Evolutionary conservation across 2,888 invertebrate genomes (phyloP), one percentile per base, ranked within the genome.

Genomic region (Drosophila limbata): DNA sequence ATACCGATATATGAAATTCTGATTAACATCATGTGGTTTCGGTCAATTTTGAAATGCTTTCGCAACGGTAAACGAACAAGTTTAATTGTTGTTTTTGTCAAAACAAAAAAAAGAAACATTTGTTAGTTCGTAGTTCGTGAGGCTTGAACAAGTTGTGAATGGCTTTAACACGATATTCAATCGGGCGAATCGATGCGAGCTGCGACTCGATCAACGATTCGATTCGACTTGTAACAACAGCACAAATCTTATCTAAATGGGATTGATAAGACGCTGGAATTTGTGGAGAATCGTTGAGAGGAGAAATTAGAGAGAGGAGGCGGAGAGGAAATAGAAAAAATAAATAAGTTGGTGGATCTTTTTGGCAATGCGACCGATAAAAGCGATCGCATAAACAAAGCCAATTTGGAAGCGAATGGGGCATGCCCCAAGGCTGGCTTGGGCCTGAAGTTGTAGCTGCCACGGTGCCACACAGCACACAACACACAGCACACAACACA

Each of bases 351-450:
- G 83, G 79, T 82, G 89, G 90, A 89, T 84, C 86, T 78, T 77
- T 60, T 73, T 73, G 45, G 56, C 40, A 19, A n/a, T 47, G 47
- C 8, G 44, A 48, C 40, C 81, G 90, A 89, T 90, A 81, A 82
- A 85, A 83, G 62, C 84, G 84, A 88, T 81, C 84, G 73, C 88
- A 90, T 90, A 89, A 89, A 89, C 81, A 88, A 88, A 88, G 79
- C 79, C 84, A 84, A 90, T 86, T 89, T 85, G 82, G 80, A 73
- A 82, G 80, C 77, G 5, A 63, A 56, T 60, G 68, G 69, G 45
- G 63, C 56, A 67, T 35, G 59, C 25, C 19, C 64, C 59, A 25
- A 17, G 33, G 51, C 67, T 25, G 25, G 25, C 25, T 5, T 25
- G 25, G 25, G 25, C 25, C 25, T 25, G 25, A 2, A 25, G 25